Percentiles rank a stretch among this genome's conserved stretches.
These are phyloP conservation scores for Eurosta solidaginis DNA, from an alignment of 1,140 invertebrate species.

Conservation along the genomic window DNA sequence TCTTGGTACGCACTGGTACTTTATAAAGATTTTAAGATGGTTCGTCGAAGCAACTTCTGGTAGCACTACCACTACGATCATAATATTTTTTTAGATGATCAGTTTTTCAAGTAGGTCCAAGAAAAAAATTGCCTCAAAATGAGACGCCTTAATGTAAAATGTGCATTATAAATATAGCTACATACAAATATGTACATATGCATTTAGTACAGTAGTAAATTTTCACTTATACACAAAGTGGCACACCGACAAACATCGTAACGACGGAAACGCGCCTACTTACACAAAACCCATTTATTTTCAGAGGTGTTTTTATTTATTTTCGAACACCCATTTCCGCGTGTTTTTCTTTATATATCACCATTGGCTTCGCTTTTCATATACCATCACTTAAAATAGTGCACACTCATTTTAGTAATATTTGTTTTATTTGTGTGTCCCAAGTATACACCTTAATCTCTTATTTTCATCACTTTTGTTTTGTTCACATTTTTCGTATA, in stretches of 20 bases:
- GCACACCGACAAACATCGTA: background rate
- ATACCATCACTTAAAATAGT: background rate
- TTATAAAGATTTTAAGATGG: too few species aligned
- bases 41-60: too few species aligned
- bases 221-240: background rate
- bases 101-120: too few species aligned
- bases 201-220: too few species aligned
- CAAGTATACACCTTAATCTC: background rate
- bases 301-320: background rate
- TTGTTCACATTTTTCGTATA: background rate
- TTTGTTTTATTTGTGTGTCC: background rate
- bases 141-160: too few species aligned
- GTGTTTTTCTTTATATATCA: background rate
- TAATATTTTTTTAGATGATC: too few species aligned
- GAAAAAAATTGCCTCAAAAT: too few species aligned
- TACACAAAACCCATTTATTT: background rate
- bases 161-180: too few species aligned
- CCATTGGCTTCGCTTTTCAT: background rate
- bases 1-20: too few species aligned
- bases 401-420: background rate
- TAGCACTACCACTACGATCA: too few species aligned
- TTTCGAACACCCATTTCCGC: background rate
- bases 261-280: background rate
- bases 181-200: too few species aligned
- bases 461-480: slow-evolving; percentile 7